phyloP scores from a whole-genome alignment of 2,888 invertebrate species.

The Electrophaes corylata region DNA sequence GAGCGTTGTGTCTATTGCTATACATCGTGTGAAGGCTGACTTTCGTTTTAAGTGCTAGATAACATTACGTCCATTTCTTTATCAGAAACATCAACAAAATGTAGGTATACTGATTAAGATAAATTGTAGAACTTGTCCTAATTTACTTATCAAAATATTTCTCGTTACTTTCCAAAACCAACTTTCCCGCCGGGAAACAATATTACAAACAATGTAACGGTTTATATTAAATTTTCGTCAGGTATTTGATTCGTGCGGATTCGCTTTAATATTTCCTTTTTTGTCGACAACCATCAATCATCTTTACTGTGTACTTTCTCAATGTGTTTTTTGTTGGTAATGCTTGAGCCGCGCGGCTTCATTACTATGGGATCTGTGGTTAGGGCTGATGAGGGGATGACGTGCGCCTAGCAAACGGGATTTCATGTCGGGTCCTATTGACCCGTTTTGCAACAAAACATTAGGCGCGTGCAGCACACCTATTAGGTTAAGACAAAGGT shows the following conservation, averaged over 20 bases:
- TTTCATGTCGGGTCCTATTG: background rate
- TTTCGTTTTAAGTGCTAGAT: background rate
- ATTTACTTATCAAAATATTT: slow-evolving; percentile 11
- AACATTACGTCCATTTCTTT: background rate
- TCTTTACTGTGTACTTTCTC: slow-evolving; percentile 5
- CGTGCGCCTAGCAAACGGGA: background rate
- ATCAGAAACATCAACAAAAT: background rate
- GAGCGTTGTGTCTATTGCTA: background rate
- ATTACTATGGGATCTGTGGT: background rate
- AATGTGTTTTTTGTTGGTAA: slow-evolving; percentile 11
- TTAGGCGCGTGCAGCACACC: no score
- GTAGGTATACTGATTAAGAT: slow-evolving; percentile 6
- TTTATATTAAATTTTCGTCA: slow-evolving; percentile 13
- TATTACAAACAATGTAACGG: slow-evolving; percentile 14
- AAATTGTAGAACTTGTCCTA: slow-evolving; percentile 13
- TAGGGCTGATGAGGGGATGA: background rate
- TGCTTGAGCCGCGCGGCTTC: slow-evolving; percentile 3
- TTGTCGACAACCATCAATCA: slow-evolving; percentile 18
- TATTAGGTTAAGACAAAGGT: background rate
- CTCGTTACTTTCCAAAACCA: background rate
- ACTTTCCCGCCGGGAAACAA: slow-evolving; percentile 1
- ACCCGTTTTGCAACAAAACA: background rate
- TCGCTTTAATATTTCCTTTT: slow-evolving; percentile 12
- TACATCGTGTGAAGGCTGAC: background rate
- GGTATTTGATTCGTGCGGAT: slow-evolving; percentile 21